Conservation (phyloP, 2,113 vertebrate species). For the Rhinichthys klamathensis region DNA sequence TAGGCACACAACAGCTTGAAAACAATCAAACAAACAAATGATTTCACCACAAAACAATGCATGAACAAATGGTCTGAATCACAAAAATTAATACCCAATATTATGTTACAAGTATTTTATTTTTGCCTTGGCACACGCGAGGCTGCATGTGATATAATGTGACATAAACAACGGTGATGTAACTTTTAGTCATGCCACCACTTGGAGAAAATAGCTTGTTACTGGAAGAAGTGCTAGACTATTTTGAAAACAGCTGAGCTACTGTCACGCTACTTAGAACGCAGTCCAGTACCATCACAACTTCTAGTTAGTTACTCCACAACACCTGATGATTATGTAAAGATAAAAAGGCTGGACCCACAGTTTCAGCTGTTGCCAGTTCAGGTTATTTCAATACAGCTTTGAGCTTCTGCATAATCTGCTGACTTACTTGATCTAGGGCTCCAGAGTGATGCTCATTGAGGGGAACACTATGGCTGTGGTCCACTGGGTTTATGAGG, state of each 20-base stretch:
- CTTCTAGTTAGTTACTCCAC: neutral
- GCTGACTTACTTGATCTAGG: slow-evolving; percentile 70
- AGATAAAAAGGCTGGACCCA: neutral
- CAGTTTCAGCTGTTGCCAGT: slow-evolving; percentile 4
- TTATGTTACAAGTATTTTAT: neutral
- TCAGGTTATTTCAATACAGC: neutral
- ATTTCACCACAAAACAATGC: neutral
- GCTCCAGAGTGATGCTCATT: slow-evolving; percentile 72
- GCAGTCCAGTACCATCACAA: neutral
- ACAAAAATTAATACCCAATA: neutral
- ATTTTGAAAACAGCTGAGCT: slow-evolving; percentile 1
- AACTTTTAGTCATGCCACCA: slow-evolving; percentile 15
- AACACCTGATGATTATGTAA: slow-evolving; percentile 13
- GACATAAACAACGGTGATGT: neutral
- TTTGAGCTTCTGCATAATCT: neutral
- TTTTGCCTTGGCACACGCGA: neutral
- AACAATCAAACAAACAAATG: too few species aligned
- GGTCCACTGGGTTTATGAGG: slow-evolving; percentile 59
- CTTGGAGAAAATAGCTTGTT: slow-evolving; percentile 3
- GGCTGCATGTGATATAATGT: neutral
- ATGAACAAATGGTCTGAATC: neutral
- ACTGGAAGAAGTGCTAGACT: neutral
- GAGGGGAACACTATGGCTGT: slow-evolving; percentile 64
- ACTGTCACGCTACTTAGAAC: neutral
- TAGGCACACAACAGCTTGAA: too few species aligned